A percentile compares a stretch with the other conserved stretches of the same genome.
These are phyloP conservation scores for Aphodius granarius DNA, from an alignment of 2,888 invertebrate species.

Conservation along the genomic window DNA sequence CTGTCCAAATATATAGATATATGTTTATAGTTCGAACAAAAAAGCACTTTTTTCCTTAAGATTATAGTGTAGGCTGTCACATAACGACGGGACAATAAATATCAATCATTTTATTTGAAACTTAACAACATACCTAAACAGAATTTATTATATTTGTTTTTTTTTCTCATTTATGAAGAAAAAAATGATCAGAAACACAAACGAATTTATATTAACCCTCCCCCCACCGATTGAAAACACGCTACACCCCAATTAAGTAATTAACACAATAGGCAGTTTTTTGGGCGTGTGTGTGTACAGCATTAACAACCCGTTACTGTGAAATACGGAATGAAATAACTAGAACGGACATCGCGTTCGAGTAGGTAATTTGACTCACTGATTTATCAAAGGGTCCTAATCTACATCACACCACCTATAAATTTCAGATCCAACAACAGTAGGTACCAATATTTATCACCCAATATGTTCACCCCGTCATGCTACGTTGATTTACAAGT, in stretches of 20 bases:
- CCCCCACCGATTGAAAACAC: too few relatives aligned
- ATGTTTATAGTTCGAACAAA: neutral
- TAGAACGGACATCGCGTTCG: neutral
- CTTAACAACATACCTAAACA: too few relatives aligned
- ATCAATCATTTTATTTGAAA: too few relatives aligned
- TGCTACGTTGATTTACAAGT: neutral
- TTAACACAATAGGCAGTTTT: neutral
- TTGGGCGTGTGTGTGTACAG: neutral
- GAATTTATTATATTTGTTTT: too few relatives aligned
- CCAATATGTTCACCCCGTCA: constrained; percentile 7
- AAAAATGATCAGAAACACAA: too few relatives aligned
- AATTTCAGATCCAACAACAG: neutral
- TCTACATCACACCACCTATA: constrained; percentile 8
- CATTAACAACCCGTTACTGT: neutral
- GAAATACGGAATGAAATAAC: neutral
- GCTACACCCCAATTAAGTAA: too few relatives aligned
- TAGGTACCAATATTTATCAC: constrained; percentile 4
- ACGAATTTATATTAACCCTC: too few relatives aligned
- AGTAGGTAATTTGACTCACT: constrained; percentile 8
- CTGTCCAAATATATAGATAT: neutral
- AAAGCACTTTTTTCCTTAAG: neutral
- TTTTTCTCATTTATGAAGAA: too few relatives aligned
- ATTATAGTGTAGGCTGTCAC: neutral
- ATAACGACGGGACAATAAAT: too few relatives aligned
- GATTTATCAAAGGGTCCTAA: constrained; percentile 4